Evolutionary conservation across 2,888 invertebrate genomes (phyloP).

Genomic region (Morpho deidamia): DNA sequence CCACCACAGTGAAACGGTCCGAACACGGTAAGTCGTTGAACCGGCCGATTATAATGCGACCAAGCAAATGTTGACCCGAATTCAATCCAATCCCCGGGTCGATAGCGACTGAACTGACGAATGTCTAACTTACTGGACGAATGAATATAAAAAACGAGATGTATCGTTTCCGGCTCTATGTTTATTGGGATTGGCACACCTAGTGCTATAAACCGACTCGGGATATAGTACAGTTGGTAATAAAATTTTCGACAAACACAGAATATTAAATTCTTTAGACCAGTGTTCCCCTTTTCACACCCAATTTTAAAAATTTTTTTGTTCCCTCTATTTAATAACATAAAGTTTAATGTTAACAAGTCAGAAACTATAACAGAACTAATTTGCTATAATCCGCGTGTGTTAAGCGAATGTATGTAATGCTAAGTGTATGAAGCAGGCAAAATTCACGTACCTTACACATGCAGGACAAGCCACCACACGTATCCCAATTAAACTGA

Average conservation of each 20-base stretch:
- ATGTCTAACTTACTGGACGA: conserved; percentile 33
- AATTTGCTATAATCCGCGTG: too few relatives aligned
- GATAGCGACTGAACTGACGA: conserved; percentile 38
- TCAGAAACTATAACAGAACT: too few relatives aligned
- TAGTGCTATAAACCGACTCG: conserved; percentile 35
- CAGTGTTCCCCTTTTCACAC: too few relatives aligned
- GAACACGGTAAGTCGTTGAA: conserved; percentile 20
- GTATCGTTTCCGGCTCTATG: conserved; percentile 39
- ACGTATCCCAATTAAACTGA: too few relatives aligned
- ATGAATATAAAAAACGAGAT: conserved; percentile 55
- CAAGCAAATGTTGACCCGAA: conserved; percentile 37
- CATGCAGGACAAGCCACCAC: too few relatives aligned
- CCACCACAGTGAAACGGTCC: conserved; percentile 18
- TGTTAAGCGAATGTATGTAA: too few relatives aligned
- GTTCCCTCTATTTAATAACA: too few relatives aligned
- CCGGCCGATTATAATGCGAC: conserved; percentile 20
- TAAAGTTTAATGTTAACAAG: too few relatives aligned
- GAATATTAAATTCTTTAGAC: not conserved
- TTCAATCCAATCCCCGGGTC: conserved; percentile 38
- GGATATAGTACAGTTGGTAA: conserved; percentile 7
- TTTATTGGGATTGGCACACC: conserved; percentile 58
- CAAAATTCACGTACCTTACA: too few relatives aligned
- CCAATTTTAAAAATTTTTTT: too few relatives aligned
- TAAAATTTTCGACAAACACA: not conserved
- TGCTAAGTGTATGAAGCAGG: too few relatives aligned